Evolutionary conservation across 2,797 vertebrate genomes (phyloP).

Genomic region (Megalops cyprinoides): DNA sequence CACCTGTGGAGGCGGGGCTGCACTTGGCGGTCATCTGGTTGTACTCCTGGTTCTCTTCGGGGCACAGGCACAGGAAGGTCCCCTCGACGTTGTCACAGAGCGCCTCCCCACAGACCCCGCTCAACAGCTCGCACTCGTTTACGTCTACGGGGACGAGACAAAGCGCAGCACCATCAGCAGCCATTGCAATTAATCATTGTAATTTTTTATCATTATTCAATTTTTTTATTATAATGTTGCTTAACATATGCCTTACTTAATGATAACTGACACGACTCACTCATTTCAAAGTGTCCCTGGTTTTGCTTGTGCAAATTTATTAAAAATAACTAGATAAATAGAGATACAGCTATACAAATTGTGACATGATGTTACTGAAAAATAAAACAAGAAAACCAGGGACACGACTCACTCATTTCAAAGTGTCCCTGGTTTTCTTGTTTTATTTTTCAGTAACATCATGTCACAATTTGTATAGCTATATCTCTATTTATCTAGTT

Average conservation of each 20-base stretch:
- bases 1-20: conserved; percentile 80
- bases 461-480: neutral
- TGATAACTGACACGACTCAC: neutral
- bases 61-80: conserved; percentile 87
- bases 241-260: neutral
- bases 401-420: no score
- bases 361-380: neutral
- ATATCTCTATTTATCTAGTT: neutral
- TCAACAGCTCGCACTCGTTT: conserved; percentile 92
- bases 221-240: no score
- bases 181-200: neutral
- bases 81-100: conserved; percentile 90
- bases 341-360: neutral
- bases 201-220: no score
- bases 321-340: neutral
- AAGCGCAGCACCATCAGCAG: neutral
- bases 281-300: no score
- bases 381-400: neutral
- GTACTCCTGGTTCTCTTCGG: conserved; percentile 84
- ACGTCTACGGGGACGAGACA: conserved; percentile 78
- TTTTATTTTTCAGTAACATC: neutral
- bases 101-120: conserved; percentile 89
- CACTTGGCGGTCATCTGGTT: conserved; percentile 88
- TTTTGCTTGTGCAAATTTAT: no score
- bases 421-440: no score